Percentiles rank a stretch among this genome's conserved stretches.
phyloP scores from a whole-genome alignment of 1,140 invertebrate genomes.

The Ptiloglossa arizonensis region DNA sequence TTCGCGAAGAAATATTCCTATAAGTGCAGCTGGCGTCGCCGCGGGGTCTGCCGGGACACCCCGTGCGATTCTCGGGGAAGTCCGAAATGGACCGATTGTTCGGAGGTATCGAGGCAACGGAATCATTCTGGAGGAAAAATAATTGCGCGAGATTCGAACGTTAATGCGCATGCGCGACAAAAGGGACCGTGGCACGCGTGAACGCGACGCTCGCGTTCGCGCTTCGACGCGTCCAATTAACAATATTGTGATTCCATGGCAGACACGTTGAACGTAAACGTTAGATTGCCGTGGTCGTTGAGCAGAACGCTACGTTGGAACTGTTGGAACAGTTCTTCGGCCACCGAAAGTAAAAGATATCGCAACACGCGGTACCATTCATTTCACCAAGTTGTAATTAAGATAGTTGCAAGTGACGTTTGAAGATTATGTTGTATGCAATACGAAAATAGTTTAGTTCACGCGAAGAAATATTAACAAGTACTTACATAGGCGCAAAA shows the following conservation, averaged over 20 bases:
- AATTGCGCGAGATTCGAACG: constrained; percentile 68
- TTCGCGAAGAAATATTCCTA: constrained; percentile 52
- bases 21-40: constrained; percentile 66
- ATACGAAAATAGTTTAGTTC: no score
- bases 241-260: constrained; percentile 60
- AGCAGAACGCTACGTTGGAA: not conserved
- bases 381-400: no score
- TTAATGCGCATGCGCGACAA: constrained; percentile 37
- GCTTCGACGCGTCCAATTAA: constrained; percentile 61
- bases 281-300: not conserved
- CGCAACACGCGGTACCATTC: no score
- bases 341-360: not conserved
- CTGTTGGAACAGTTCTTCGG: not conserved
- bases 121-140: constrained; percentile 78
- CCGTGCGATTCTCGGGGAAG: constrained; percentile 26
- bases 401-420: no score
- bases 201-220: constrained; percentile 13
- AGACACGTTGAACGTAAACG: not conserved
- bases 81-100: constrained; percentile 66
- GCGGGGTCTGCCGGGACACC: constrained; percentile 34
- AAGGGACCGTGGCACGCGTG: constrained; percentile 40
- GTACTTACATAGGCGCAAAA: no score
- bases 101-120: constrained; percentile 74
- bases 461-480: no score
- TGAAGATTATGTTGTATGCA: no score